A percentile compares a stretch with the other conserved stretches of the same genome.
phyloP scores from a whole-genome alignment of 2,113 vertebrate species.

The Thalassarche chlororhynchos region DNA sequence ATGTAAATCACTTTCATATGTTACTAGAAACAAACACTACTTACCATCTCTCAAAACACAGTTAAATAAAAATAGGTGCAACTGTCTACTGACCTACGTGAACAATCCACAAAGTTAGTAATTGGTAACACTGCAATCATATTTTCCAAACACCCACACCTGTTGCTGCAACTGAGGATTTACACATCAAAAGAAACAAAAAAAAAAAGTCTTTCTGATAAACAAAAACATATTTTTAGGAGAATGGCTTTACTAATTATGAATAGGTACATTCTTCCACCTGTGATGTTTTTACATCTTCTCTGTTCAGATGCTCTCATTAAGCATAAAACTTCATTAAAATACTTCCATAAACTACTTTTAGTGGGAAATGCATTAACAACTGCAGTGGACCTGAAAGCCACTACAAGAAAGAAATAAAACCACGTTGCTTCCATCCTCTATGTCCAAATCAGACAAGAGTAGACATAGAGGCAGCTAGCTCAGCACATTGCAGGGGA shows the following conservation, averaged over 20 bases:
- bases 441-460: background rate
- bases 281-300: background rate
- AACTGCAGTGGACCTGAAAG: background rate
- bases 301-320: background rate
- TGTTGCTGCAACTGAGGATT: background rate
- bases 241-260: background rate
- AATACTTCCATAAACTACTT: background rate
- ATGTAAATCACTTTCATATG: background rate
- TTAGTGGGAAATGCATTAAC: background rate
- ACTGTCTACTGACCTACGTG: background rate
- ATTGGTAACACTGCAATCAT: fast-evolving
- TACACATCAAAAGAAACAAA: background rate
- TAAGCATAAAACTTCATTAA: background rate
- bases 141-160: background rate
- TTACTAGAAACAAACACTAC: background rate
- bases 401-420: background rate
- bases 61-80: background rate
- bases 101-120: background rate
- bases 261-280: background rate
- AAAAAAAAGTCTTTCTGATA: background rate
- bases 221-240: background rate
- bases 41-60: background rate
- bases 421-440: background rate
- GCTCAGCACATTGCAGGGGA: fast-evolving
- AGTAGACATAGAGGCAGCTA: background rate